Evolutionary conservation across 2,113 vertebrate genomes (phyloP), one percentile per base, ranked within the genome.

Genomic region (Mesocricetus auratus): DNA sequence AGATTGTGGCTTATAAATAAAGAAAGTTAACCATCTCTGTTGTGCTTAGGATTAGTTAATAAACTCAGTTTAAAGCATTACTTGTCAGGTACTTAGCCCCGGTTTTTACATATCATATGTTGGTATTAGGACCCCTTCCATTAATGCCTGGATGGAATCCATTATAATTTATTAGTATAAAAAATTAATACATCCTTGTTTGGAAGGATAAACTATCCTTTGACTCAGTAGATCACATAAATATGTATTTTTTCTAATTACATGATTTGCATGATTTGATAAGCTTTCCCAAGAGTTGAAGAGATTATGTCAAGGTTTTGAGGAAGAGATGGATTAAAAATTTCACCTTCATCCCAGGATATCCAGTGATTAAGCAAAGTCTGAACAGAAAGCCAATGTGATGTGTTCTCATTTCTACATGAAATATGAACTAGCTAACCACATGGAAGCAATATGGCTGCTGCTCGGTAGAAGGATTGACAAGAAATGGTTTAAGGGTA

Each of bases 151-250:
- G 75, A 82, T 83, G 33, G 36, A 71, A 42, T 73, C 53, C 71
- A 71, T 64, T 64, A 68, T 29, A 7, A 56, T 81, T 95, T 93
- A 29, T 91, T 94, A 64, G 74, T 81, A n/a, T n/a, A n/a, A 81
- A 88, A 86, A 89, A 24, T 81, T 90, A 86, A 87, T 9, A 50
- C 15, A 62, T 39, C 33, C 24, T 64, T 47, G 22, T n/a, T 81
- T 22, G 64, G 31, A 64, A 66, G 71, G 47, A n/a, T 47, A 58
- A 86, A 86, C 22, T 7, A 24, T 73, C 47, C 36, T 58, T 82
- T 81, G 19, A 64, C 82, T 58, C 66, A 73, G 56, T n/a, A 73
- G 31, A 86, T 26, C 39, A 73, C 36, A 81, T n/a, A 58, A 26
- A 58, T 60, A 58, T 58, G 6, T 79, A 36, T 79, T 79, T 79